Evolutionary conservation across 2,797 vertebrate genomes (phyloP).

Genomic region (Brachyalestes nurse): DNA sequence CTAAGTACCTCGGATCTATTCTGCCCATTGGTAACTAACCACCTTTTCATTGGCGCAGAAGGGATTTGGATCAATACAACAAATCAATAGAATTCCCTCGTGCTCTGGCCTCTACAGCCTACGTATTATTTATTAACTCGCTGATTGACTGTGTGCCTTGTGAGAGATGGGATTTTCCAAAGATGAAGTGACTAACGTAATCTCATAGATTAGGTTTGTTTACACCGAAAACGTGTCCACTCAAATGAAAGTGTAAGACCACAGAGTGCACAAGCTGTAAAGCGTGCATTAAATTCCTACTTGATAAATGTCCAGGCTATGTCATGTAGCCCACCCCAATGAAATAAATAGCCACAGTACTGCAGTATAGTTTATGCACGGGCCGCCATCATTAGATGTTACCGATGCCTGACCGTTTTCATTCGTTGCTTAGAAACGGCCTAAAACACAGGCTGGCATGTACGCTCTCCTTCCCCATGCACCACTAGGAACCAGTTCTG

Average conservation of each 20-base stretch:
- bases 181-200: conserved; percentile 38
- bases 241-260: background rate
- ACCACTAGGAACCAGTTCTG: conserved; percentile 78
- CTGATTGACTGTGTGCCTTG: conserved; percentile 72
- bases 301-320: background rate
- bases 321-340: background rate
- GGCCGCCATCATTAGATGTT: conserved; percentile 79
- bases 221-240: background rate
- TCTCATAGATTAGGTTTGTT: conserved; percentile 31
- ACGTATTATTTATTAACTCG: conserved; percentile 81
- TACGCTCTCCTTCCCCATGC: conserved; percentile 63
- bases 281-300: background rate
- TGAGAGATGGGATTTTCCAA: conserved; percentile 62
- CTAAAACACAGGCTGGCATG: conserved; percentile 77
- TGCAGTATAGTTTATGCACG: conserved; percentile 56
- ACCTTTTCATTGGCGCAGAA: conserved; percentile 65
- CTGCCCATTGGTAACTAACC: conserved; percentile 63
- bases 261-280: background rate
- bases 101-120: conserved; percentile 69
- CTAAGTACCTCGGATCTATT: conserved; percentile 17
- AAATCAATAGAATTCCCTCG: conserved; percentile 72
- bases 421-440: conserved; percentile 82
- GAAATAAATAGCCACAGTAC: background rate
- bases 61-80: conserved; percentile 73
- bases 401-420: conserved; percentile 83